Conservation (phyloP, 2,113 vertebrate genomes). For the Oenanthe melanoleuca region DNA sequence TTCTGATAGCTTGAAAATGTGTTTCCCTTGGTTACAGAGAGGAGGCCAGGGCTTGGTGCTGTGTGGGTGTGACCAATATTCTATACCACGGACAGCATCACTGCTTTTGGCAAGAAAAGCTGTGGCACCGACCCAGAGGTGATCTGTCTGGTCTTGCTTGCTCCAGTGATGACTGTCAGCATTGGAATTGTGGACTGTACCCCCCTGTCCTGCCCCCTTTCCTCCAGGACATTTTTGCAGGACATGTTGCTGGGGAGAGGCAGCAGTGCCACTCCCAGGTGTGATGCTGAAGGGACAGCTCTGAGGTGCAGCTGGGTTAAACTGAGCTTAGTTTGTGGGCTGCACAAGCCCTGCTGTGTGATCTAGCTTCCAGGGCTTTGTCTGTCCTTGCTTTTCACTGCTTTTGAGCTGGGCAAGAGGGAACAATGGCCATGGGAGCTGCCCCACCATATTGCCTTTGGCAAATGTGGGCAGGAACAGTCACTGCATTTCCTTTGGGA, state of each 20-base stretch:
- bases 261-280: background rate
- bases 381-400: background rate
- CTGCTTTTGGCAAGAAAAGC: background rate
- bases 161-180: background rate
- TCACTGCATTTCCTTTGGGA: background rate
- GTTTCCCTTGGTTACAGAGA: fast-evolving
- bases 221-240: background rate
- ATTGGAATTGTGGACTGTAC: background rate
- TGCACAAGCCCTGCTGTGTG: fast-evolving
- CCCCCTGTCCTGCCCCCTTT: fast-evolving
- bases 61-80: background rate
- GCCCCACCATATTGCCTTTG: background rate
- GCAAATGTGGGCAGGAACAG: fast-evolving
- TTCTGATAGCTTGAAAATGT: background rate
- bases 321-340: background rate
- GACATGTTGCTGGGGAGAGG: background rate
- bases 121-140: fast-evolving
- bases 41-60: background rate
- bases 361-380: background rate
- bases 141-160: fast-evolving
- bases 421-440: background rate
- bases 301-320: background rate
- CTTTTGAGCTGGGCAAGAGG: background rate
- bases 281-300: background rate
- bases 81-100: fast-evolving